Conservation (phyloP, 2,888 invertebrate species). For the Cyrtodaria siliqua region DNA sequence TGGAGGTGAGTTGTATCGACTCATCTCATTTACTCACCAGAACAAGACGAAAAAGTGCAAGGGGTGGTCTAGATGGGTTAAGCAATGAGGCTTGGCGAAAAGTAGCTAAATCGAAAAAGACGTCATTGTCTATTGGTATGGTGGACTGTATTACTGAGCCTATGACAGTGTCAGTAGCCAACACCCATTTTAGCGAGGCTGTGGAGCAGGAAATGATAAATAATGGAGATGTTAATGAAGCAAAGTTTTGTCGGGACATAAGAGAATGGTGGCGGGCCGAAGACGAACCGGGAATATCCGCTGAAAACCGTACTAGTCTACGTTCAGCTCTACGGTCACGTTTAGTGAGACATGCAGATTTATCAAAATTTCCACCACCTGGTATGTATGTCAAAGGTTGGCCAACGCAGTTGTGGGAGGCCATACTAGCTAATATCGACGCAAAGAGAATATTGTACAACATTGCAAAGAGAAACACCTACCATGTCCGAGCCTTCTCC, state of each 20-base stretch:
- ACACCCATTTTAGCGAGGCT: slow-evolving; percentile 42
- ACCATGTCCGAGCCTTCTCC: slow-evolving; percentile 34
- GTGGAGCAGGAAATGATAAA: slow-evolving; percentile 25
- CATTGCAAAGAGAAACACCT: not conserved
- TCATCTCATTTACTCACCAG: slow-evolving; percentile 53
- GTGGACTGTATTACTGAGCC: slow-evolving; percentile 55
- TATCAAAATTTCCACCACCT: slow-evolving; percentile 39
- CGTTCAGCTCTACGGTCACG: slow-evolving; percentile 11
- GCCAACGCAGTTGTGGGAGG: slow-evolving; percentile 34
- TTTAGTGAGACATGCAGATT: slow-evolving; percentile 15
- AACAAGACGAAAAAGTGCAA: slow-evolving; percentile 37
- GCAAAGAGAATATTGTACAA: slow-evolving; percentile 14
- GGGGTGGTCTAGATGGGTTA: slow-evolving; percentile 29
- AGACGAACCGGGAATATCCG: slow-evolving; percentile 42
- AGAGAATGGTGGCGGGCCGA: slow-evolving; percentile 46
- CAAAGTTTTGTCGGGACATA: slow-evolving; percentile 23
- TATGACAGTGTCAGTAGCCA: slow-evolving; percentile 55
- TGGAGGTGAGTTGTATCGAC: slow-evolving; percentile 58
- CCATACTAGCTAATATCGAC: slow-evolving; percentile 19
- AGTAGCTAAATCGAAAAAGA: slow-evolving; percentile 37
- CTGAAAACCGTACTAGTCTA: slow-evolving; percentile 14
- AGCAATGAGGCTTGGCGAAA: slow-evolving; percentile 44
- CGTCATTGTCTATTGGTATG: slow-evolving; percentile 47
- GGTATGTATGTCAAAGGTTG: slow-evolving; percentile 38
- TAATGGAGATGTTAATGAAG: slow-evolving; percentile 17